Conservation (phyloP, 2,797 vertebrate species). For the Megaceryle alcyon region DNA sequence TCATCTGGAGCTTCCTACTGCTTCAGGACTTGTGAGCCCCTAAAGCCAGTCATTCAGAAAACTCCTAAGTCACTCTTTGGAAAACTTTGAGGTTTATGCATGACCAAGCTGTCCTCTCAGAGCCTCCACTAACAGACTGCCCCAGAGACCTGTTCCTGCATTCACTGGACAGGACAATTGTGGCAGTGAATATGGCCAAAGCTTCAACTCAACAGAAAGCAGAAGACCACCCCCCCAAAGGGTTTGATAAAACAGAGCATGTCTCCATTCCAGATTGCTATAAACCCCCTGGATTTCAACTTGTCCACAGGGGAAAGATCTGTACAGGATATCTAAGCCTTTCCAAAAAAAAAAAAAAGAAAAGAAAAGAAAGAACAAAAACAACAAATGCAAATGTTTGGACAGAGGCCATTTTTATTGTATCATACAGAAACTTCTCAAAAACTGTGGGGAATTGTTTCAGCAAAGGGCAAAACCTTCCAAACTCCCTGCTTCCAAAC, state of each 20-base stretch:
- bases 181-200: background rate
- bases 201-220: background rate
- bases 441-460: constrained; percentile 47
- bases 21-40: background rate
- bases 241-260: background rate
- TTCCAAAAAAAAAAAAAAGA: constrained; percentile 11
- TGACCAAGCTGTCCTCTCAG: background rate
- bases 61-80: background rate
- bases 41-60: background rate
- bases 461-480: constrained; percentile 41
- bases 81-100: accelerated
- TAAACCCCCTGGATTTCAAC: constrained; percentile 33
- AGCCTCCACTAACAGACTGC: background rate
- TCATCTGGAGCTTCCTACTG: constrained; percentile 12
- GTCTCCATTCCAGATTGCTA: constrained; percentile 46
- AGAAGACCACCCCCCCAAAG: background rate
- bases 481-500: constrained; percentile 20
- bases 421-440: constrained; percentile 30
- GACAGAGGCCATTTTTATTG: constrained; percentile 3
- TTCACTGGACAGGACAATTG: background rate
- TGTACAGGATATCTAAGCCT: constrained; percentile 17
- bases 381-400: background rate
- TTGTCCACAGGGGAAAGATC: constrained; percentile 29
- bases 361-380: background rate
- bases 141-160: background rate